Evolutionary conservation across 2,797 vertebrate genomes (phyloP).

Genomic region (Euthynnus affinis): DNA sequence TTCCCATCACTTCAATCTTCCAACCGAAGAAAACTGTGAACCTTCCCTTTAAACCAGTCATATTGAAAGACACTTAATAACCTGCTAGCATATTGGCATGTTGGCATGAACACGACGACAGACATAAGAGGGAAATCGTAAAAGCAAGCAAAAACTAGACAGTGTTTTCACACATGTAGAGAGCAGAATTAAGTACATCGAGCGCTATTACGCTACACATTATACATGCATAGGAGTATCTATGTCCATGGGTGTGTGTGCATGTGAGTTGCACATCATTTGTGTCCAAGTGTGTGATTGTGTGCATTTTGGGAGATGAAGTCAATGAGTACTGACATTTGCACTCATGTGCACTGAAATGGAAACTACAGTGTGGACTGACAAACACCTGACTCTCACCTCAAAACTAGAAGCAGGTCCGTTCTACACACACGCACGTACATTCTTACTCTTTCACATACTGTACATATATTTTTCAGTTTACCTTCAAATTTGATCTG

Average conservation of each 20-base stretch:
- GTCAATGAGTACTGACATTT: slow-evolving; percentile 76
- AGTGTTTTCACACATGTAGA: too few relatives aligned
- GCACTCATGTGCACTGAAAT: slow-evolving; percentile 78
- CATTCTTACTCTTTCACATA: neutral
- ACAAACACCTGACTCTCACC: slow-evolving; percentile 73
- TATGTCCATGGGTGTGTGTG: slow-evolving; percentile 2
- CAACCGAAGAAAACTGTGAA: too few relatives aligned
- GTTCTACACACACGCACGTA: slow-evolving; percentile 9
- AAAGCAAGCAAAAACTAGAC: neutral
- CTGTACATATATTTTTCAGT: neutral
- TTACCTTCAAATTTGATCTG: neutral
- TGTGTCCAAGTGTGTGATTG: slow-evolving; percentile 37
- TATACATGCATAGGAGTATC: neutral
- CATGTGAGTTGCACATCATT: slow-evolving; percentile 13
- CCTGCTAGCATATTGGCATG: neutral
- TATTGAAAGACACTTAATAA: too few relatives aligned
- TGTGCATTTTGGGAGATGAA: slow-evolving; percentile 56
- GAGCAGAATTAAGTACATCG: neutral
- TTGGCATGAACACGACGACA: slow-evolving; percentile 8
- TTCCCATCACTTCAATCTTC: too few relatives aligned
- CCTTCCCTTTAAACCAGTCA: too few relatives aligned
- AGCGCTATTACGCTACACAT: neutral
- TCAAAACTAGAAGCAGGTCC: slow-evolving; percentile 48
- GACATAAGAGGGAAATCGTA: slow-evolving; percentile 2
- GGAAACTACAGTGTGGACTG: slow-evolving; percentile 67